These are phyloP conservation scores for Ichneumoninae sp. DNA, from an alignment of 2,888 invertebrate genomes.

Conservation along the genomic window DNA sequence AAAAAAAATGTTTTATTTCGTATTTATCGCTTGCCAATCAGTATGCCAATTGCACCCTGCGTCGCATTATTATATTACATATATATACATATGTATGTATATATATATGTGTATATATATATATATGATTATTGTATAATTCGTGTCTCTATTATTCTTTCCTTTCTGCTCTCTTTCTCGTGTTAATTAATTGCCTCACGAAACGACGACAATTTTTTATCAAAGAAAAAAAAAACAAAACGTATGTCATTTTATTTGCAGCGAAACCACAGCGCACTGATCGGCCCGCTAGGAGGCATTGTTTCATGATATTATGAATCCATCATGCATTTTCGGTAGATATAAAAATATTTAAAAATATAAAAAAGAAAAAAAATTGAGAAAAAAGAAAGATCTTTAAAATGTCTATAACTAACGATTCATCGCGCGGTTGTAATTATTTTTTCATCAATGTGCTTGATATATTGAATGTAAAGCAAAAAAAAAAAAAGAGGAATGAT, in stretches of 20 bases:
- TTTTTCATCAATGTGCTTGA: conserved; percentile 75
- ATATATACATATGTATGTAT: conserved; percentile 16
- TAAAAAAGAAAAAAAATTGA: conserved; percentile 30
- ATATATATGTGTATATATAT: conserved; percentile 25
- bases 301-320: conserved; percentile 75
- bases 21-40: conserved; percentile 48
- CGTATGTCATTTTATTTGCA: conserved; percentile 80
- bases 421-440: conserved; percentile 71
- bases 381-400: conserved; percentile 9
- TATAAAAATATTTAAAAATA: conserved; percentile 41
- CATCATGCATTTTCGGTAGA: conserved; percentile 79
- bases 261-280: conserved; percentile 84
- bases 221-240: conserved; percentile 47
- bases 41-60: conserved; percentile 58
- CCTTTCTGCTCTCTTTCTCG: conserved; percentile 41
- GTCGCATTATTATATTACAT: conserved; percentile 37
- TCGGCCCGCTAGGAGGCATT: conserved; percentile 82
- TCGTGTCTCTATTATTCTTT: conserved; percentile 25
- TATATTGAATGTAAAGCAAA: conserved; percentile 66
- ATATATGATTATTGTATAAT: conserved; percentile 13
- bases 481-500: conserved; percentile 72
- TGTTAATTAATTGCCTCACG: conserved; percentile 35
- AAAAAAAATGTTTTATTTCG: conserved; percentile 16
- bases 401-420: conserved; percentile 70
- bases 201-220: conserved; percentile 22